Evolutionary conservation across 2,888 invertebrate species (phyloP).

Genomic region (Thumatha senex): DNA sequence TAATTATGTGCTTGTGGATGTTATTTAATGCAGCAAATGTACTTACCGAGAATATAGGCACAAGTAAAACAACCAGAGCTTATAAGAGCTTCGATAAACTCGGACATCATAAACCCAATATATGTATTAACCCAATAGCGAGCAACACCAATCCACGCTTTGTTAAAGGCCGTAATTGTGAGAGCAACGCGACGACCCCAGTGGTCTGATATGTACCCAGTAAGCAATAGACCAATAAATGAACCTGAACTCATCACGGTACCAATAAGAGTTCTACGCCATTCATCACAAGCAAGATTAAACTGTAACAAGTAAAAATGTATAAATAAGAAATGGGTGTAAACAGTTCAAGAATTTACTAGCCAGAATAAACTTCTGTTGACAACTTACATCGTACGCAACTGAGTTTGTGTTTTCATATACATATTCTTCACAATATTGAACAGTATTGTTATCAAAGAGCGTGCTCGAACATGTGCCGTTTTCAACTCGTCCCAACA

Average conservation of each 20-base stretch:
- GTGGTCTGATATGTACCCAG: slow-evolving; percentile 88
- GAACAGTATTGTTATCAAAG: slow-evolving; percentile 45
- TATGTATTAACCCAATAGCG: slow-evolving; percentile 85
- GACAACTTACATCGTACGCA: slow-evolving; percentile 76
- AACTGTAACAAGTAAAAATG: slow-evolving; percentile 65
- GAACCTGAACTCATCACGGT: slow-evolving; percentile 87
- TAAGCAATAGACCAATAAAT: slow-evolving; percentile 85
- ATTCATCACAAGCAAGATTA: slow-evolving; percentile 84
- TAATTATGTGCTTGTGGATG: too few species aligned
- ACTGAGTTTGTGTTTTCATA: slow-evolving; percentile 62
- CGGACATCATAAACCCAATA: slow-evolving; percentile 85
- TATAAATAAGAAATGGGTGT: too few species aligned
- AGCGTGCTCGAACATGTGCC: slow-evolving; percentile 53
- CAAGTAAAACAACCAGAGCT: slow-evolving; percentile 87
- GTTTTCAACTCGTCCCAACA: neutral
- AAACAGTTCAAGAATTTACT: too few species aligned
- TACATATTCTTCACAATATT: slow-evolving; percentile 54
- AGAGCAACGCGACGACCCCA: slow-evolving; percentile 85
- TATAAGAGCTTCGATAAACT: slow-evolving; percentile 86
- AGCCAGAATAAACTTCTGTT: too few species aligned
- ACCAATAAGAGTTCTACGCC: slow-evolving; percentile 88
- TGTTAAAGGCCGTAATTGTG: slow-evolving; percentile 80
- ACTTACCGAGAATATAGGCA: slow-evolving; percentile 86
- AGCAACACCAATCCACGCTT: slow-evolving; percentile 84
- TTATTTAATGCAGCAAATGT: neutral